Base-by-base conservation (phyloP, 1,140 invertebrate species). In the Apis florea region DNA sequence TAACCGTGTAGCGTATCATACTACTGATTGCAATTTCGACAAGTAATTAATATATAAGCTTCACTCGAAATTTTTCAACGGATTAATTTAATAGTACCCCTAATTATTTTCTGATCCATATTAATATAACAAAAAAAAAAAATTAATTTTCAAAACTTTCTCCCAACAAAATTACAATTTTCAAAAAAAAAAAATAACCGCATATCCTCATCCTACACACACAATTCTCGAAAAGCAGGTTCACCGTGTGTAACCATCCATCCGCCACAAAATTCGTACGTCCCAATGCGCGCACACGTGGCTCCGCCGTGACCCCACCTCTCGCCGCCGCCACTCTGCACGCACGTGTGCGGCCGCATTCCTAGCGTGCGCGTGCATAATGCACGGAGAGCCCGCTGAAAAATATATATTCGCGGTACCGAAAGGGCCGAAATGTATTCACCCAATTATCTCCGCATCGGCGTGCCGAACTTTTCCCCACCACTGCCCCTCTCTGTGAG, bases 361-460 rank as follows among this genome's bases (percentile, higher is more conserved):
- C 59, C 58, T 66, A 51, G 68, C n/a, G 77, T 5, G 47, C 77
- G 40, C 66, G 67, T 21, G 40, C 69, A 79, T 74, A 73, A 81
- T 75, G 72, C 79, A 61, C 70, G 54, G 21, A 19, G 64, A 58
- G n/a, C 63, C 24, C 61, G 17, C 15, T n/a, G 64, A 66, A 64
- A 61, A 67, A 80, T 66, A 74, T 47, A 83, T 74, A 68, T 78
- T 53, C 79, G 26, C 63, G 49, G 66, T 69, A 83, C 84, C n/a
- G n/a, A 75, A 79, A 64, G 67, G 82, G 76, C 82, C 83, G 74
- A 80, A 89, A 85, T 88, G 83, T 79, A 85, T 88, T 89, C 87
- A 88, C 81, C 83, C 87, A 88, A 85, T 87, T 87, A 84, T 88
- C 85, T 85, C 71, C 78, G 80, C 87, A 87, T 89, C 87, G 83